Conservation (phyloP, 2,113 vertebrate species). For the Chascanopsetta lugubris region DNA sequence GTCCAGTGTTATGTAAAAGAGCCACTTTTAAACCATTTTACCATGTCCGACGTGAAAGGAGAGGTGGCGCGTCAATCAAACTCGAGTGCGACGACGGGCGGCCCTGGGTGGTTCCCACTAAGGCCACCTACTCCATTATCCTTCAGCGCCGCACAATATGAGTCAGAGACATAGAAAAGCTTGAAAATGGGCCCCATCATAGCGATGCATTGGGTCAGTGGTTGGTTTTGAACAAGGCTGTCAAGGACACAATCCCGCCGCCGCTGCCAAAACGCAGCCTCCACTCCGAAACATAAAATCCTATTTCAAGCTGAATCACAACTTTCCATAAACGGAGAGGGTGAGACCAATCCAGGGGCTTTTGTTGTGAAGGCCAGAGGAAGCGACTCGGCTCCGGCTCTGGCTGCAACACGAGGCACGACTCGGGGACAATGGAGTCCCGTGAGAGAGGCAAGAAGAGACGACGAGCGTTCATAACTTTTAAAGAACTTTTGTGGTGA, state of each 20-base stretch:
- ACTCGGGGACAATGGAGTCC: slow-evolving; percentile 39
- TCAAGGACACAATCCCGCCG: slow-evolving; percentile 34
- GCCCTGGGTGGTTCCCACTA: slow-evolving; percentile 39
- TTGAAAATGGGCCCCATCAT: slow-evolving; percentile 49
- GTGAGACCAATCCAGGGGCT: slow-evolving; percentile 22
- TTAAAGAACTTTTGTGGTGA: slow-evolving; percentile 9
- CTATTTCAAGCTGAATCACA: slow-evolving; percentile 46
- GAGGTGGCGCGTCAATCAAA: slow-evolving; percentile 69
- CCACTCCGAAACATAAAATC: slow-evolving; percentile 42
- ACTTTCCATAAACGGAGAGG: slow-evolving; percentile 46
- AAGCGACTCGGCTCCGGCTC: slow-evolving; percentile 30
- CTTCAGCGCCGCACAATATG: slow-evolving; percentile 55
- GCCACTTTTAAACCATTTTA: slow-evolving; percentile 63
- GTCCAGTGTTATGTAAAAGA: slow-evolving; percentile 78
- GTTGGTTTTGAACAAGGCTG: slow-evolving; percentile 46
- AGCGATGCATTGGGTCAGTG: slow-evolving; percentile 40
- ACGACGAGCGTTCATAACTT: slow-evolving; percentile 11
- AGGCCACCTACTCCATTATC: slow-evolving; percentile 57
- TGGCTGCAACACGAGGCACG: slow-evolving; percentile 21
- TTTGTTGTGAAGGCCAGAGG: slow-evolving; percentile 46
- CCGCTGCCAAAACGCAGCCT: slow-evolving; percentile 31
- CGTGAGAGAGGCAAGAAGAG: slow-evolving; percentile 4
- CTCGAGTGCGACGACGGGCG: slow-evolving; percentile 53
- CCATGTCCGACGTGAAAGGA: slow-evolving; percentile 63
- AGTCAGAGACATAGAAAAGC: slow-evolving; percentile 49